Conservation (phyloP, 2,113 vertebrate genomes). For the Penelope pileata region DNA sequence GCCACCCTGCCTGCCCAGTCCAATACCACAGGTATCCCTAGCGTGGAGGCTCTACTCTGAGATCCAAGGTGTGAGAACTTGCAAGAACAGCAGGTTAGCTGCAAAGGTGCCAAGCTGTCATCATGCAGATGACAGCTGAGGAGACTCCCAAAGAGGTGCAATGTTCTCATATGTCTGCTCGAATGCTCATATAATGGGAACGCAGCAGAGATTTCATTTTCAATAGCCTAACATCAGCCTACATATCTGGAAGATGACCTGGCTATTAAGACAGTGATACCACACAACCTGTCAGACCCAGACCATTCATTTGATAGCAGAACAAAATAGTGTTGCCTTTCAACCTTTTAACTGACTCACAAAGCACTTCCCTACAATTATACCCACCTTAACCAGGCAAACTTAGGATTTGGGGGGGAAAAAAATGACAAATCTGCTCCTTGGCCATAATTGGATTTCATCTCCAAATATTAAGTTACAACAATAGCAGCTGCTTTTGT, state of each 20-base stretch:
- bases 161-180: accelerated
- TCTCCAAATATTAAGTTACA: slow-evolving; percentile 21
- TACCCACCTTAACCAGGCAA: not conserved
- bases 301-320: not conserved
- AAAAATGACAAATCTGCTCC: not conserved
- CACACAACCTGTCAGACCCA: not conserved
- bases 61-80: not conserved
- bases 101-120: not conserved
- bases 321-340: not conserved
- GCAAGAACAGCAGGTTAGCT: not conserved
- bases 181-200: not conserved
- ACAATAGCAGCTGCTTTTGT: not conserved
- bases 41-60: not conserved
- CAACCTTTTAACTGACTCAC: not conserved
- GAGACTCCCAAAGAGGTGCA: not conserved
- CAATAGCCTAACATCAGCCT: not conserved
- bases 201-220: not conserved
- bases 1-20: not conserved
- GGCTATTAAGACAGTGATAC: not conserved
- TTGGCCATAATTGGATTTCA: not conserved
- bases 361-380: not conserved
- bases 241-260: not conserved
- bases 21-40: not conserved
- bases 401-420: not conserved
- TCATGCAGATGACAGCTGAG: not conserved